Evolutionary conservation across 2,888 invertebrate genomes (phyloP), one percentile per base, ranked within the genome.

Genomic region (Polylopha cassiicola): DNA sequence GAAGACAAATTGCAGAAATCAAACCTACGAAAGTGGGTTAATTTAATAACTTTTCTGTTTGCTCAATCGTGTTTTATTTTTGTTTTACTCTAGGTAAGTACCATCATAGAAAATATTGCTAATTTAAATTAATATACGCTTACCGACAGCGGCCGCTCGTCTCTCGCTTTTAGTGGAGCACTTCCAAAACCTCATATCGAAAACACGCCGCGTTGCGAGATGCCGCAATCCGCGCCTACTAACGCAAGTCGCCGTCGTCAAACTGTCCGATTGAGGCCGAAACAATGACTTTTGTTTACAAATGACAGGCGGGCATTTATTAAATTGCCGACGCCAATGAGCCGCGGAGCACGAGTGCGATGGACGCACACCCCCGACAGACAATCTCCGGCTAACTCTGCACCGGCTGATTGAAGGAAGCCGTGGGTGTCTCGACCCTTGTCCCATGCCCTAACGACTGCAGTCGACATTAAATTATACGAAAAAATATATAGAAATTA

Each of bases 261-360:
- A 70, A 84, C 82, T 84, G 80, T 50, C 75, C 73, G 72, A 63
- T 65, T 60, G 69, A 45, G 60, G 61, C 55, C 72, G 79, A 80
- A 81, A 85, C 82, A 84, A 85, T 81, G 82, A 75, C 64, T 84
- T 82, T 80, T 84, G 84, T 85, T 84, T 85, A 80, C 76, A 79
- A 77, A 78, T 72, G 69, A 57, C 56, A 59, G 65, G 51, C 65
- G 67, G 61, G 66, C 68, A 71, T 75, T 77, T 75, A 81, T 69
- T 79, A 76, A 79, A 73, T 72, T 69, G 75, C 53, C 65, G 65
- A 70, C 65, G 60, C 69, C 69, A 73, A 74, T 74, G 70, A 69
- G 67, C 60, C 61, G 67, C 63, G 61, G 55, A 61, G 60, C 65
- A 63, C 65, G 70, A 75, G 72, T 65, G 67, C 74, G 71, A 60